These are phyloP conservation scores for Drosophila yakuba DNA, from an alignment of 1,140 invertebrate species.

Conservation along the genomic window DNA sequence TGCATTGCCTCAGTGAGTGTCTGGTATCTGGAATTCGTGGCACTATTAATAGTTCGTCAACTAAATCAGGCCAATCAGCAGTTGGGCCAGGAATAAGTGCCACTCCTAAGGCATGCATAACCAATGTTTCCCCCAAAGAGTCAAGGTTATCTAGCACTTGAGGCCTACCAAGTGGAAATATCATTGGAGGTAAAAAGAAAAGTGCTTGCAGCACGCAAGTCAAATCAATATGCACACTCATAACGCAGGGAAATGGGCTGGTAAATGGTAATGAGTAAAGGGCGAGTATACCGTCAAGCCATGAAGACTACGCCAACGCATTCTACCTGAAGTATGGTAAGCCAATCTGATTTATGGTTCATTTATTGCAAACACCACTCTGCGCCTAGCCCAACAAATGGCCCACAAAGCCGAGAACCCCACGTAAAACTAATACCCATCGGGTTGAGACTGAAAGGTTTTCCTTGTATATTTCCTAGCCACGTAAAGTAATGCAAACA, in stretches of 20 bases:
- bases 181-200: slow-evolving; percentile 23
- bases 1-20: slow-evolving; percentile 64
- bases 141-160: slow-evolving; percentile 60
- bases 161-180: slow-evolving; percentile 40
- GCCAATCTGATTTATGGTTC: slow-evolving; percentile 55
- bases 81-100: slow-evolving; percentile 3
- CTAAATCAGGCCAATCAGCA: slow-evolving; percentile 35
- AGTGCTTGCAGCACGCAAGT: slow-evolving; percentile 65
- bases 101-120: slow-evolving; percentile 38
- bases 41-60: slow-evolving; percentile 56
- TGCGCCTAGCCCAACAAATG: slow-evolving; percentile 64
- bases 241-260: slow-evolving; percentile 5
- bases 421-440: slow-evolving; percentile 27
- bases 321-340: slow-evolving; percentile 19
- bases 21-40: slow-evolving; percentile 42
- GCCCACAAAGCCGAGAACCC: slow-evolving; percentile 19
- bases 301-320: slow-evolving; percentile 45
- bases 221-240: slow-evolving; percentile 66
- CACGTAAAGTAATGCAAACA: slow-evolving; percentile 24
- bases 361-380: slow-evolving; percentile 24
- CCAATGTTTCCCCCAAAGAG: slow-evolving; percentile 27
- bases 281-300: slow-evolving; percentile 2
- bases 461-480: slow-evolving; percentile 36
- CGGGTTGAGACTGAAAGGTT: slow-evolving; percentile 58
- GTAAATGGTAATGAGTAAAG: slow-evolving; percentile 11